These are phyloP conservation scores for Catostylus mosaicus DNA, from an alignment of 30 jellyfish, hydroid and myxozoan genomes.

Conservation along the genomic window DNA sequence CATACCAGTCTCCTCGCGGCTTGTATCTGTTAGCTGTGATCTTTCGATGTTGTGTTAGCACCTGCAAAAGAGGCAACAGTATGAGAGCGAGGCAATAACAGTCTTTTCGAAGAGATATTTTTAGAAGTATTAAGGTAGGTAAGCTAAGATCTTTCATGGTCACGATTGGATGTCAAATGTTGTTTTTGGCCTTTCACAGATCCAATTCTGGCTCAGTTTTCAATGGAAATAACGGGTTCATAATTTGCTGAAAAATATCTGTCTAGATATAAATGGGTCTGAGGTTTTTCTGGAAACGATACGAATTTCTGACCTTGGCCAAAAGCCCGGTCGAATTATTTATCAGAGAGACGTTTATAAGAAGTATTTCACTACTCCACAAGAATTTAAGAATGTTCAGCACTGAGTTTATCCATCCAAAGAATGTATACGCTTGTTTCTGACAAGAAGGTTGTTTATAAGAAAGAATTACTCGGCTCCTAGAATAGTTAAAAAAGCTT, in stretches of 20 bases:
- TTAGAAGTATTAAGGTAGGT: too few species aligned
- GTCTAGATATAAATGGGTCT: neutral
- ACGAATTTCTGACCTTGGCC: neutral
- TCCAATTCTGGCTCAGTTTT: neutral
- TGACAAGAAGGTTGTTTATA: too few species aligned
- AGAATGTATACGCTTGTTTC: too few species aligned
- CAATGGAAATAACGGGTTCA: neutral
- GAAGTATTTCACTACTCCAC: too few species aligned
- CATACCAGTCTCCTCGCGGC: neutral
- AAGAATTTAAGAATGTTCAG: too few species aligned
- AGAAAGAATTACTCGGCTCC: too few species aligned
- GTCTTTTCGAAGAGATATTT: too few species aligned
- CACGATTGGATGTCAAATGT: neutral
- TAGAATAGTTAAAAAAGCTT: too few species aligned
- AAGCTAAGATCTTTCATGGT: neutral
- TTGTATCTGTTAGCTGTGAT: neutral
- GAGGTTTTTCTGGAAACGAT: neutral
- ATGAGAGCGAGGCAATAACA: neutral
- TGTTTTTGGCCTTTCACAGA: too few species aligned
- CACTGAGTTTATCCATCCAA: too few species aligned
- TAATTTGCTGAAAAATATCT: neutral
- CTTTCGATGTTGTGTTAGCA: neutral
- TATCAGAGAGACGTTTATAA: too few species aligned
- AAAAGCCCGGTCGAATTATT: too few species aligned
- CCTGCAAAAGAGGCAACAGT: neutral